These are phyloP conservation scores for mouse (Mus musculus) DNA, from an alignment of 2,113 vertebrate genomes.

Conservation along the genomic window GRCm39 chr5:22594001-22594500, in stretches of 20 bases:
- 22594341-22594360: neutral
- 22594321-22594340: too few species aligned
- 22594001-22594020: neutral
- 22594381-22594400: neutral
- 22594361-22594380: neutral
- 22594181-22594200: neutral
- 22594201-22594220: neutral
- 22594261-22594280: neutral
- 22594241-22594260: neutral
- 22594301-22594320: neutral
- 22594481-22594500: neutral
- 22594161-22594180: too few species aligned
- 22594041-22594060: neutral
- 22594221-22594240: neutral
- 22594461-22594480: neutral
- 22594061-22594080: neutral
- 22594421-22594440: neutral
- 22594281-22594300: neutral
- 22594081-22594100: neutral
- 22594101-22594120: too few species aligned
- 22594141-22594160: neutral
- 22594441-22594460: neutral
- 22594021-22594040: neutral
- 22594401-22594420: too few species aligned
- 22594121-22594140: neutral